Evolutionary conservation across 2,888 invertebrate species (phyloP), one percentile per base, ranked within the genome.

Genomic region (Agelastica alni): DNA sequence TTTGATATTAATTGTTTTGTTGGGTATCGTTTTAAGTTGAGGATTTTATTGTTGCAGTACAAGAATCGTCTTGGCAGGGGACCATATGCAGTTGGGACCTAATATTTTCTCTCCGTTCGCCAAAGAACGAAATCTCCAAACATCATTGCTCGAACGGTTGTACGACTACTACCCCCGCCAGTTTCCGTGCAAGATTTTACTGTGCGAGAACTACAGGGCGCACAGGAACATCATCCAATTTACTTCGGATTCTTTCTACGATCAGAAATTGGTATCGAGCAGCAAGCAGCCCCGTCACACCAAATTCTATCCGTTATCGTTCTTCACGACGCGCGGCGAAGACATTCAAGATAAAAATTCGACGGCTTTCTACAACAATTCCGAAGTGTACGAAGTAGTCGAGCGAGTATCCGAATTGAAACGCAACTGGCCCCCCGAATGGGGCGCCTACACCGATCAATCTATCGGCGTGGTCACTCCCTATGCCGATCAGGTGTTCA

Each of bases 381-480:
- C 87, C 0, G 93, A 92, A 78, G 69, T 69, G 13, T 87, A 86
- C 70, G 91, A 91, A 73, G 83, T 92, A 0, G 88, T 88, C 0
- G 89, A 89, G 64, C 79, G 89, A 12, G 89, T 91, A 0, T 80
- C 81, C 4, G 87, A 89, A 65, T 74, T 92, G 56, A 83, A 85
- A 53, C 83, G 83, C 46, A 82, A 81, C 32, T 92, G 92, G 92
- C 91, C 91, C 0, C 75, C 79, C 1, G 80, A 84, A 1, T 88
- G 88, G 86, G 92, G 91, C 42, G 84, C 86, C 58, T 82, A 86
- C 43, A 83, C 85, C 62, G 90, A 90, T 64, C 85, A 85, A 57
- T 86, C 88, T 53, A 89, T 93, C 56, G 91, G 92, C 1, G 88
- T 93, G 9, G 85, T 93, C 75, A 87, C 90, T 0, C 91, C 91